These are phyloP conservation scores for Epizoanthus scotinus DNA, from an alignment of 92 coral and sea anemone species.

Conservation along the genomic window DNA sequence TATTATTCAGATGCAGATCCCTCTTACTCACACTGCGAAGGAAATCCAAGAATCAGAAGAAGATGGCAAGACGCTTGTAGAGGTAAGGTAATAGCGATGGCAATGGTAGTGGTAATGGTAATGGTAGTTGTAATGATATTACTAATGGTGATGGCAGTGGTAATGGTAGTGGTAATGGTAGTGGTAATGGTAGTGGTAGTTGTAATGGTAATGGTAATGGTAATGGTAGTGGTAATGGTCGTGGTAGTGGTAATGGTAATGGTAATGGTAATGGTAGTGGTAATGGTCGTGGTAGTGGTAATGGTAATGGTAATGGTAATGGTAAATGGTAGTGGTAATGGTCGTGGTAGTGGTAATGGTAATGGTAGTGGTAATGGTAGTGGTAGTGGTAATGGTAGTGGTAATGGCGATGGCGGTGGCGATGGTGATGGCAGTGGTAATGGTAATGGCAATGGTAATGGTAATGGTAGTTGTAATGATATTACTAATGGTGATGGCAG, in stretches of 20 bases:
- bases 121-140: too few relatives aligned
- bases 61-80: slow-evolving; percentile 67
- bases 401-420: not conserved
- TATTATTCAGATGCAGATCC: slow-evolving; percentile 48
- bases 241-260: not conserved
- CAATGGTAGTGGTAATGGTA: too few relatives aligned
- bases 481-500: too few relatives aligned
- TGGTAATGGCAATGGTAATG: too few relatives aligned
- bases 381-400: slow-evolving; percentile 76
- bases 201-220: not conserved
- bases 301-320: too few relatives aligned
- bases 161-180: not conserved
- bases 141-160: too few relatives aligned
- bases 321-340: too few relatives aligned
- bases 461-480: too few relatives aligned
- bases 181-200: not conserved
- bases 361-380: too few relatives aligned
- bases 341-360: too few relatives aligned
- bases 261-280: not conserved
- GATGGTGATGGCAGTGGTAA: too few relatives aligned
- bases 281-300: too few relatives aligned
- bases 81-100: slow-evolving; percentile 41
- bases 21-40: slow-evolving; percentile 66
- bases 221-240: not conserved
- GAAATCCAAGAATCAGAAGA: slow-evolving; percentile 78